A percentile compares a stretch with the other conserved stretches of the same genome.
phyloP scores from a whole-genome alignment of 2,113 vertebrate species.

The Barnardius zonarius region DNA sequence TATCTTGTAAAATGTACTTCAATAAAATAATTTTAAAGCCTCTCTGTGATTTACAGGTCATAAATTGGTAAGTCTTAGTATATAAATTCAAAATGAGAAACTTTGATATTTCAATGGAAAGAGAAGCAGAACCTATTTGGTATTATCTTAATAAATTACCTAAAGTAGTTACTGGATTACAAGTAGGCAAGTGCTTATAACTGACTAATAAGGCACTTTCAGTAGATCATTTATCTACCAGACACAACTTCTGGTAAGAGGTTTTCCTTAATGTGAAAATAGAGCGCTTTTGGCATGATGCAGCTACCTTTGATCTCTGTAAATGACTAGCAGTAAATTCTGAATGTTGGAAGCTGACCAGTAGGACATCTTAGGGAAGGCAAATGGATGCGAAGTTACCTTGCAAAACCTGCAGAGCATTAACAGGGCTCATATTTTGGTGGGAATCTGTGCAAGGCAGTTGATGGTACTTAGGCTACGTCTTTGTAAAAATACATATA shows the following conservation, averaged over 20 bases:
- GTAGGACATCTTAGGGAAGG: not conserved
- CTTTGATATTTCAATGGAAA: not conserved
- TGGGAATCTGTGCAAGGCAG: not conserved
- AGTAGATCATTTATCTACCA: not conserved
- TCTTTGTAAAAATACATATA: not conserved
- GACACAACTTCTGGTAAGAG: not conserved
- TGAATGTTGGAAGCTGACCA: not conserved
- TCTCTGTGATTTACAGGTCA: not conserved
- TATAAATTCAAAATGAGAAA: not conserved
- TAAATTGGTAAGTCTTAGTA: not conserved
- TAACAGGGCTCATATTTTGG: not conserved
- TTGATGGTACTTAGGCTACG: not conserved
- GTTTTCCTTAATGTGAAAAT: not conserved
- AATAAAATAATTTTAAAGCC: not conserved
- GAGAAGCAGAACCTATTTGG: conserved; percentile 17
- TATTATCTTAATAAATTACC: conserved; percentile 42
- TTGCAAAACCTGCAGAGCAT: conserved; percentile 3
- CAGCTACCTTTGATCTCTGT: conserved; percentile 36
- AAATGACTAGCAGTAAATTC: conserved; percentile 25
- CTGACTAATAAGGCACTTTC: not conserved
- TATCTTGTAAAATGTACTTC: not conserved
- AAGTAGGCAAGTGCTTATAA: not conserved
- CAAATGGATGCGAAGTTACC: not conserved
- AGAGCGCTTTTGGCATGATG: not conserved
- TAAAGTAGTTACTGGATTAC: not conserved